phyloP scores from a whole-genome alignment of 2,888 invertebrate genomes.

The Cyaniris semiargus region DNA sequence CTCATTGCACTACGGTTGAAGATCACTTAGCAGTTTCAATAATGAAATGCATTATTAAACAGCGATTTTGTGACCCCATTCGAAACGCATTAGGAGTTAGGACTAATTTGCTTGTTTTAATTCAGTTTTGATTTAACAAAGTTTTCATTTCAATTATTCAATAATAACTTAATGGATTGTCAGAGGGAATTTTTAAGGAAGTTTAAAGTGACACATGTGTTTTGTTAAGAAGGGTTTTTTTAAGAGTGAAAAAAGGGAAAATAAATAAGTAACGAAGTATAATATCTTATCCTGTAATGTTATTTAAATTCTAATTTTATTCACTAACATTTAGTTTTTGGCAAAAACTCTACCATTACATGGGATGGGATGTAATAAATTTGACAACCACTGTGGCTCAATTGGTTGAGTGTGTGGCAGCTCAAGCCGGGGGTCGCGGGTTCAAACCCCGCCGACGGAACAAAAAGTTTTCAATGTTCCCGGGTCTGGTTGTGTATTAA shows the following conservation, averaged over 20 bases:
- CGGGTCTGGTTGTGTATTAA: no score
- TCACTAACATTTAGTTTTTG: no score
- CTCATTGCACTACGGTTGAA: slow-evolving; percentile 37
- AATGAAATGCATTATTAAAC: slow-evolving; percentile 71
- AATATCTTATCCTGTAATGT: no score
- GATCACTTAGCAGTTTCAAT: slow-evolving; percentile 41
- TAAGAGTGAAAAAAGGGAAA: neutral
- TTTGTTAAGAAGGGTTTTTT: neutral
- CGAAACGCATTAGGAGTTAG: slow-evolving; percentile 70
- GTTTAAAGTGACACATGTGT: neutral
- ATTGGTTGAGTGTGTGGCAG: no score
- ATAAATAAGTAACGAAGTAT: neutral
- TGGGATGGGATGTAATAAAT: no score
- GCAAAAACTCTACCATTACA: no score
- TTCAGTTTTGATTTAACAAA: slow-evolving; percentile 75
- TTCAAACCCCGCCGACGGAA: no score
- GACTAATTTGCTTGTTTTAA: slow-evolving; percentile 77
- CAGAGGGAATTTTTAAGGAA: slow-evolving; percentile 35
- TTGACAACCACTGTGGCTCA: no score
- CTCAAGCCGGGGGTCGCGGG: no score
- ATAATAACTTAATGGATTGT: slow-evolving; percentile 45
- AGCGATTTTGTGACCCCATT: slow-evolving; percentile 72
- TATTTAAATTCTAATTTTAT: no score
- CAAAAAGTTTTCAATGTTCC: no score
- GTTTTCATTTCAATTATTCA: slow-evolving; percentile 71